Evolutionary conservation across 2,797 vertebrate genomes (phyloP).

Genomic region (Rhinichthys osculus): DNA sequence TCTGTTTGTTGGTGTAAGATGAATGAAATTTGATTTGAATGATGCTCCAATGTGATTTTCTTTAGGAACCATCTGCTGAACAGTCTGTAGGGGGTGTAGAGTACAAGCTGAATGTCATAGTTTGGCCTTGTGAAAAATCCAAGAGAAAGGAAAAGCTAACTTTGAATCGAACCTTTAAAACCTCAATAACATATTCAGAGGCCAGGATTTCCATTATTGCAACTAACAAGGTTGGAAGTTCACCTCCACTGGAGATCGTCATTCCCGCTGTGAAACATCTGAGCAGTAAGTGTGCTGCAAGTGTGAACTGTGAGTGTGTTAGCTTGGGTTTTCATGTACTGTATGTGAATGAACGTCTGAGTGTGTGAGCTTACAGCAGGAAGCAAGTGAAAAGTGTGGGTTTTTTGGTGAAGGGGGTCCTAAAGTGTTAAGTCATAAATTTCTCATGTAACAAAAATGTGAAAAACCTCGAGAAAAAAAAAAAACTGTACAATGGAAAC

Average conservation of each 20-base stretch:
- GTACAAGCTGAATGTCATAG: constrained; percentile 22
- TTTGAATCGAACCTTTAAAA: not conserved
- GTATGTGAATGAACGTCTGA: not conserved
- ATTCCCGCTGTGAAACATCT: constrained; percentile 58
- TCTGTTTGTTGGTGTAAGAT: not conserved
- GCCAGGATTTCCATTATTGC: constrained; percentile 47
- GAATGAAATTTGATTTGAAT: not conserved
- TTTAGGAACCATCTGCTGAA: constrained; percentile 50
- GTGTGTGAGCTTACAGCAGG: not conserved
- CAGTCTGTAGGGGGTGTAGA: constrained; percentile 51
- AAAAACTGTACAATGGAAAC: not conserved
- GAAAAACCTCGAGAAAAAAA: not conserved
- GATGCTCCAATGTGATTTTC: not conserved
- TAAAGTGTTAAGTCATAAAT: not conserved
- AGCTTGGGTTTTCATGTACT: not conserved
- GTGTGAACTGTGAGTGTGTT: not conserved
- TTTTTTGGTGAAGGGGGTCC: not conserved
- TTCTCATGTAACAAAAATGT: not conserved
- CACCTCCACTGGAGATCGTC: not conserved
- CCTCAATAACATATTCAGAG: constrained; percentile 48
- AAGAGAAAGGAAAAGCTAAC: not conserved
- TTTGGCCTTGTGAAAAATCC: constrained; percentile 34
- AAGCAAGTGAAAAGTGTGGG: not conserved
- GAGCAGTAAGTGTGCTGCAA: constrained; percentile 44
- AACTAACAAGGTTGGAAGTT: constrained; percentile 47